Conservation (phyloP, 2,888 invertebrate species). For the Eupelmus urozonus region DNA sequence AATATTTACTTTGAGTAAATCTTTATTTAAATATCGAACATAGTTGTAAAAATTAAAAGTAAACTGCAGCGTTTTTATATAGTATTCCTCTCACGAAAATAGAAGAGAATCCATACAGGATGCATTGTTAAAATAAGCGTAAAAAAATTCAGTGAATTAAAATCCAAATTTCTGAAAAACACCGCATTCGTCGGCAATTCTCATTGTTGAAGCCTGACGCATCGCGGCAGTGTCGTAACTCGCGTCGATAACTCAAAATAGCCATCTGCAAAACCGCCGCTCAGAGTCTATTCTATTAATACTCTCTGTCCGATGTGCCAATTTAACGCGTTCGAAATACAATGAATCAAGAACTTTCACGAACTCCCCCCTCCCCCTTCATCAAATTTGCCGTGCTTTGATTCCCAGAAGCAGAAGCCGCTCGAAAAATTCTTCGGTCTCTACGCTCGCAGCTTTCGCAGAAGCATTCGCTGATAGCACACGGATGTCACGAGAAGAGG, state of each 20-base stretch:
- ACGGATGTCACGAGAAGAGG: conserved; percentile 73
- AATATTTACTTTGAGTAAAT: too few relatives aligned
- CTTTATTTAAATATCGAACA: too few relatives aligned
- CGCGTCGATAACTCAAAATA: neutral
- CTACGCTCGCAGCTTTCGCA: neutral
- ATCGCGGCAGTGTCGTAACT: too few relatives aligned
- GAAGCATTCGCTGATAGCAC: neutral
- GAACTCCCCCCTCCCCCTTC: too few relatives aligned
- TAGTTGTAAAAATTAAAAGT: conserved; percentile 1
- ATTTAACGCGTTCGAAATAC: neutral
- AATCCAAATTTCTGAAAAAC: too few relatives aligned
- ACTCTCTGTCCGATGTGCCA: neutral
- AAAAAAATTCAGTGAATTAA: neutral
- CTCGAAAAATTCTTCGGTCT: conserved; percentile 12
- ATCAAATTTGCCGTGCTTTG: too few relatives aligned
- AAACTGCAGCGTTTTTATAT: too few relatives aligned
- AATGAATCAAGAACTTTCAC: conserved; percentile 25
- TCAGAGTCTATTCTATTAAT: conserved; percentile 43
- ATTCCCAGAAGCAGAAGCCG: conserved; percentile 35
- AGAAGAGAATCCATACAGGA: neutral
- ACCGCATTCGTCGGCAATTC: too few relatives aligned
- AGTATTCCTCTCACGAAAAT: neutral
- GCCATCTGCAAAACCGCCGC: neutral
- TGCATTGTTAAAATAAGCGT: neutral
- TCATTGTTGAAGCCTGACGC: too few relatives aligned